Conservation (phyloP, 2,797 vertebrate species). For the Champsocephalus gunnari region DNA sequence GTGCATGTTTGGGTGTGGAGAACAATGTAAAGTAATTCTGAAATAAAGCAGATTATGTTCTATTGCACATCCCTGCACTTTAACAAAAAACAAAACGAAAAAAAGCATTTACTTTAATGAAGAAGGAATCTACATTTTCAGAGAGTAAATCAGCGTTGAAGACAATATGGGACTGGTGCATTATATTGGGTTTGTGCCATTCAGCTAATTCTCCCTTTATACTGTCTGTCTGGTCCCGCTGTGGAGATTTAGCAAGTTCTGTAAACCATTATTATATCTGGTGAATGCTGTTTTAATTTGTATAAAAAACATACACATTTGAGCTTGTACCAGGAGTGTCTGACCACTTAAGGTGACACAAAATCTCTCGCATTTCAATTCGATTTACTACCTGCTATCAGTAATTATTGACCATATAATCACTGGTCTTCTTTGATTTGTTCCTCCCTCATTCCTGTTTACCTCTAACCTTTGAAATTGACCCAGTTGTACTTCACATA, state of each 20-base stretch:
- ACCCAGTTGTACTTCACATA: conserved; percentile 57
- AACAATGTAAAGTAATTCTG: conserved; percentile 41
- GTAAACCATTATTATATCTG: no score
- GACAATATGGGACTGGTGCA: no score
- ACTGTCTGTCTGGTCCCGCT: no score
- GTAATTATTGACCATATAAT: conserved; percentile 29
- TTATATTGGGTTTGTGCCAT: background rate
- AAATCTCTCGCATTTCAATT: background rate
- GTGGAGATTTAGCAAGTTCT: no score
- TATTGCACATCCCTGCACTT: background rate
- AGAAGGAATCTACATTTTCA: background rate
- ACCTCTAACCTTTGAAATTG: conserved; percentile 42
- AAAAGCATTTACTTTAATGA: background rate
- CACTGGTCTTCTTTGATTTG: background rate
- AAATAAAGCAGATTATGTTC: conserved; percentile 40
- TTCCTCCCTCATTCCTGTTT: conserved; percentile 15
- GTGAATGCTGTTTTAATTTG: no score
- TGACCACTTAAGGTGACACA: no score
- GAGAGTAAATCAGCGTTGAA: background rate
- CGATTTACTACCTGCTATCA: conserved; percentile 20
- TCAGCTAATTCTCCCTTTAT: background rate
- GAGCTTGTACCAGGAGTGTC: background rate
- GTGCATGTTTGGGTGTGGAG: conserved; percentile 39
- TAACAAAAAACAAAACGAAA: background rate
- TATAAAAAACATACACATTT: background rate